These are phyloP conservation scores for Mystacides longicornis DNA, from an alignment of 2,888 invertebrate genomes.

Conservation along the genomic window DNA sequence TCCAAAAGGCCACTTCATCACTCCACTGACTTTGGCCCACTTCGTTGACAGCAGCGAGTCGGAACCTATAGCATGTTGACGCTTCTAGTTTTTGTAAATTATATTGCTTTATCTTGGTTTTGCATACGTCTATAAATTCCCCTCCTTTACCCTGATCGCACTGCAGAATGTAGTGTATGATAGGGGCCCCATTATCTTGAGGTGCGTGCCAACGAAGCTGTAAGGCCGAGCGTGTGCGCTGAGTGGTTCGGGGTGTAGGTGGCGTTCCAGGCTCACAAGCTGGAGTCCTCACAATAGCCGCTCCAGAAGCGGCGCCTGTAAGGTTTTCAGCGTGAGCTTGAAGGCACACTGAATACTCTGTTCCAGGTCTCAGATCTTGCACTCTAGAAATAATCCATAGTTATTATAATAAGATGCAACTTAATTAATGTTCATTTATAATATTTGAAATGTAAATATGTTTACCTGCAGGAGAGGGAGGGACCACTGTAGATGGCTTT, in stretches of 20 bases:
- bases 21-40: conserved; percentile 69
- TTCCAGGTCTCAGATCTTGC: conserved; percentile 79
- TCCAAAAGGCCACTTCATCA: conserved; percentile 59
- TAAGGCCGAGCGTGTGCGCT: conserved; percentile 63
- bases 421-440: not conserved
- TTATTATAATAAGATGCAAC: not conserved
- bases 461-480: conserved; percentile 62
- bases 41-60: conserved; percentile 76
- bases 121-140: conserved; percentile 64
- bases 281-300: conserved; percentile 72
- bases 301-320: conserved; percentile 68
- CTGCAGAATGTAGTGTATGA: conserved; percentile 71
- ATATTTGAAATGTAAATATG: not conserved
- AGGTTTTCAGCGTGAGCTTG: conserved; percentile 70
- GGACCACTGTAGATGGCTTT: conserved; percentile 76
- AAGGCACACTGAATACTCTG: conserved; percentile 76
- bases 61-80: conserved; percentile 74
- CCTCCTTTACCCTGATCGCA: conserved; percentile 64
- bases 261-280: conserved; percentile 72
- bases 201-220: conserved; percentile 66
- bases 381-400: conserved; percentile 42
- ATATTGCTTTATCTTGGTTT: conserved; percentile 68
- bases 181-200: conserved; percentile 71
- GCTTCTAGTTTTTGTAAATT: conserved; percentile 68
- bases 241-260: conserved; percentile 64